Evolutionary conservation across 2,113 vertebrate genomes (phyloP), one percentile per base, ranked within the genome.

Genomic region (Alaudala cheleensis): DNA sequence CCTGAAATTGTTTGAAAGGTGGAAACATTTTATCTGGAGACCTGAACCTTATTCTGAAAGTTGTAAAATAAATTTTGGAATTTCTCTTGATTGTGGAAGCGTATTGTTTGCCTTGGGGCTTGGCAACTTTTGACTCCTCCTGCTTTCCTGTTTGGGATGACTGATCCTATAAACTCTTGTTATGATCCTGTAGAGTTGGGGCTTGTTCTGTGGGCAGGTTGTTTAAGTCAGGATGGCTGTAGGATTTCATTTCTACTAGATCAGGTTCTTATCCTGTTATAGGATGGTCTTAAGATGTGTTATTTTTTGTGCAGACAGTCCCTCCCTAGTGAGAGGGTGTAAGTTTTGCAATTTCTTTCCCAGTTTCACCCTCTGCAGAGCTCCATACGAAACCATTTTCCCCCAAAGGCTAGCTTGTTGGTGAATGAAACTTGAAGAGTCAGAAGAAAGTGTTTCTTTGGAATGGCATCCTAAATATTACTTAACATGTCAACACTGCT

Each of bases 361-460:
- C 14, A 31, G 12, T 81, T 81, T 74, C 25, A 33, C 31, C 42
- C 11, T 93, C n/a, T 3, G 4, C 31, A 56, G 61, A 73, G 24
- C 40, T 77, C 51, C 4, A 3, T 26, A 7, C 15, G 47, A 54
- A 84, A 37, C 24, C 7, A 8, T 86, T 81, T 96, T 81, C 4
- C 18, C 19, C 4, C 0, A 1, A 77, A 69, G 53, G 28, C n/a
- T 23, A 40, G 14, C 53, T 42, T 0, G 0, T 24, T 39, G 34
- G 37, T 67, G 40, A 90, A 54, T 66, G 33, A 86, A 86, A 74
- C 60, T 80, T 0, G 0, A 81, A 65, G 71, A 77, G 47, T 51
- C 26, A 28, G 42, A 66, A 29, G 24, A 79, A 72, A 60, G 19
- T 82, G 39, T 4, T 54, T 87, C 60, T 92, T 76, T 76, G 49